Percentiles rank a stretch among this genome's conserved stretches.
phyloP scores from a whole-genome alignment of 2,888 invertebrate genomes.

The Tolmerus cingulatus region DNA sequence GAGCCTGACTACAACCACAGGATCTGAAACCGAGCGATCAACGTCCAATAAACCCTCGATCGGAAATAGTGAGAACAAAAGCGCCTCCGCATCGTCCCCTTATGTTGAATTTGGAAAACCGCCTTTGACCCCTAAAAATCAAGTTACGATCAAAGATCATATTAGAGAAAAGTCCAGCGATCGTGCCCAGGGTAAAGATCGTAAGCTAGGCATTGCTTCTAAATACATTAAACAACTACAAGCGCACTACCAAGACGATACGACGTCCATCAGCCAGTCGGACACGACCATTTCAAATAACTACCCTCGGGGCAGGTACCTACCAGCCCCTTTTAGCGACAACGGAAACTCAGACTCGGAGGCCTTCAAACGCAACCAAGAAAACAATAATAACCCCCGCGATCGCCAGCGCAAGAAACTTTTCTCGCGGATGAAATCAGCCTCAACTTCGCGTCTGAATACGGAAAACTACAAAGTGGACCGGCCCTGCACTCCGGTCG shows the following conservation, averaged over 20 bases:
- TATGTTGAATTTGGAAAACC: conserved; percentile 52
- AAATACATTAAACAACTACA: conserved; percentile 61
- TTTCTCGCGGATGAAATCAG: conserved; percentile 75
- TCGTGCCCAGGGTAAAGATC: conserved; percentile 45
- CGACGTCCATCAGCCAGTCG: conserved; percentile 62
- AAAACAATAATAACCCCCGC: conserved; percentile 64
- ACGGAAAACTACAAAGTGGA: conserved; percentile 60
- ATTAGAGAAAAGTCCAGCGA: conserved; percentile 52
- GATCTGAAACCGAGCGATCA: conserved; percentile 82
- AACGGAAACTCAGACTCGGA: conserved; percentile 63
- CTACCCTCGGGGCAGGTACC: conserved; percentile 58
- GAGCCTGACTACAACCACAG: conserved; percentile 63
- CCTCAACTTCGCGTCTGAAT: conserved; percentile 74
- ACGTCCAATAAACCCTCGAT: conserved; percentile 73
- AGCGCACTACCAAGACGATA: conserved; percentile 57
- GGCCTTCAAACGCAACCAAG: conserved; percentile 62
- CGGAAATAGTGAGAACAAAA: conserved; percentile 63
- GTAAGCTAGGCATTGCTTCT: conserved; percentile 58
- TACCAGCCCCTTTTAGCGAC: conserved; percentile 57
- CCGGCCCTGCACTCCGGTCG: conserved; percentile 77
- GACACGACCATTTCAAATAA: conserved; percentile 63
- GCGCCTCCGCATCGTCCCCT: conserved; percentile 55
- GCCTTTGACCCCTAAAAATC: conserved; percentile 41
- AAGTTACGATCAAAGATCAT: conserved; percentile 21
- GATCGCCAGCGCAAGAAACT: conserved; percentile 72